phyloP scores from a whole-genome alignment of 2,888 invertebrate genomes.

The Boloria selene region DNA sequence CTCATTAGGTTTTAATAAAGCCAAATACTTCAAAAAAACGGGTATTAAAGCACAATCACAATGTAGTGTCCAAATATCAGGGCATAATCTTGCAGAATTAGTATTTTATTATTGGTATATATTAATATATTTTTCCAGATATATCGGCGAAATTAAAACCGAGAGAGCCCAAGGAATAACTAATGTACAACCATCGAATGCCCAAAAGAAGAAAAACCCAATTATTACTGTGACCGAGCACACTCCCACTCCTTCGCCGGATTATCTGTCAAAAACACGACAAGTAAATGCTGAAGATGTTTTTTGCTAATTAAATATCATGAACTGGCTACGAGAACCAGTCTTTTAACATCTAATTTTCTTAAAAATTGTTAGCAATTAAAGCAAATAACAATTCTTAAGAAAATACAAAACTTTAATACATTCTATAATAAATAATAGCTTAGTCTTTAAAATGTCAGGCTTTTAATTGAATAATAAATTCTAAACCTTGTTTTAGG shows the following conservation, averaged over 20 bases:
- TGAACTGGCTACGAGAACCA: too few species aligned
- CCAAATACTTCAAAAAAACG: background rate
- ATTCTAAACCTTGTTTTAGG: constrained; percentile 71
- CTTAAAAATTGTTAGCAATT: too few species aligned
- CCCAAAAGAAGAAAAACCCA: constrained; percentile 91
- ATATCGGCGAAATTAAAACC: constrained; percentile 86
- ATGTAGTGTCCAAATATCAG: constrained; percentile 5
- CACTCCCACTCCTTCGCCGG: constrained; percentile 95
- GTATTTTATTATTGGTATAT: background rate
- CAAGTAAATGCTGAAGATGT: constrained; percentile 59
- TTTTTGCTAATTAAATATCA: too few species aligned
- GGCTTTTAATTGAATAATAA: background rate
- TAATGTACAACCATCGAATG: constrained; percentile 70
- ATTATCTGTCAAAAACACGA: constrained; percentile 87
- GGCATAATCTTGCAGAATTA: background rate
- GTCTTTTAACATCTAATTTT: too few species aligned
- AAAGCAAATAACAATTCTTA: too few species aligned
- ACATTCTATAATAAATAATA: background rate
- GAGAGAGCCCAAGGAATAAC: constrained; percentile 83
- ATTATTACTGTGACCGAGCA: constrained; percentile 99
- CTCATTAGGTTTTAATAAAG: constrained; percentile 12
- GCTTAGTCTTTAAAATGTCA: background rate
- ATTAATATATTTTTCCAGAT: constrained; percentile 69
- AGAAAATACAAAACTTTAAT: too few species aligned
- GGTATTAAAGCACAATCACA: constrained; percentile 17